These are phyloP conservation scores for Eupithecia inturbata DNA, from an alignment of 2,888 invertebrate species.

Conservation along the genomic window DNA sequence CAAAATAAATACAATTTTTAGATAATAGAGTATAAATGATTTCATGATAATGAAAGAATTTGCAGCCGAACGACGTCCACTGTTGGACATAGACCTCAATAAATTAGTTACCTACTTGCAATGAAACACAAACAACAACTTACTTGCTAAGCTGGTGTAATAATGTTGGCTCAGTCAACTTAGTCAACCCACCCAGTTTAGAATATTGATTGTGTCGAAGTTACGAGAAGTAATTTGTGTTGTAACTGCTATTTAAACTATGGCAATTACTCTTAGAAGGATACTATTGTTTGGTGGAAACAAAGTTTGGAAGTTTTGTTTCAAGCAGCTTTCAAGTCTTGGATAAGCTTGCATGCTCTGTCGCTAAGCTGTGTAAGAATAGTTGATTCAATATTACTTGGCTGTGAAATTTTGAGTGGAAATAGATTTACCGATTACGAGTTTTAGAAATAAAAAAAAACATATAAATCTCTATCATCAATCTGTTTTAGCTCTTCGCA, in stretches of 20 bases:
- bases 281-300: slow-evolving; percentile 1
- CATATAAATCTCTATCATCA: too few relatives aligned
- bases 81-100: neutral
- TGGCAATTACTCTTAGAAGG: slow-evolving; percentile 8
- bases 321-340: neutral
- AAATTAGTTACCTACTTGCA: neutral
- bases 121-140: neutral
- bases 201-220: slow-evolving; percentile 8
- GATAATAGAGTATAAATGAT: too few relatives aligned
- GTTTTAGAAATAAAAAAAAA: too few relatives aligned
- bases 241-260: slow-evolving; percentile 4
- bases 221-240: slow-evolving; percentile 9
- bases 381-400: neutral
- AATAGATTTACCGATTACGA: neutral
- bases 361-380: neutral
- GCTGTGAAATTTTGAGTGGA: neutral
- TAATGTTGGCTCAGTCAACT: neutral
- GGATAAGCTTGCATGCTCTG: neutral
- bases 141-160: neutral
- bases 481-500: too few relatives aligned
- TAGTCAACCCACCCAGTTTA: neutral
- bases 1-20: too few relatives aligned
- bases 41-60: too few relatives aligned
- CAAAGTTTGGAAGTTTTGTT: slow-evolving; percentile 5
- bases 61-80: too few relatives aligned